These are phyloP conservation scores for Dysdera silvatica DNA, from an alignment of 1,140 invertebrate genomes.

Conservation along the genomic window DNA sequence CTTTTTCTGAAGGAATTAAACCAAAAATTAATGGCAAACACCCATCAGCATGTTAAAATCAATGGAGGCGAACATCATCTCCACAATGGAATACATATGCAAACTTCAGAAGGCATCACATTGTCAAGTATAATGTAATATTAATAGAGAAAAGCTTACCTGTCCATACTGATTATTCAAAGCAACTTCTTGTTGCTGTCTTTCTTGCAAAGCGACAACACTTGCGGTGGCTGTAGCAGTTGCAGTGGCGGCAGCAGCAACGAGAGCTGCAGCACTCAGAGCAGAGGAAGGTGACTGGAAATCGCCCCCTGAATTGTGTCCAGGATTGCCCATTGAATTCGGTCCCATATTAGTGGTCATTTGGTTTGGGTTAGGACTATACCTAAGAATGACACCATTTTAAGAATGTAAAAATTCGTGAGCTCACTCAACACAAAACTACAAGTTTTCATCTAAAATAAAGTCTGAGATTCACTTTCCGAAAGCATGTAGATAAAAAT, in stretches of 20 bases:
- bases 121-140: no score
- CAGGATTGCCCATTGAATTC: conserved; percentile 12
- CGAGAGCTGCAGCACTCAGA: conserved; percentile 59
- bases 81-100: no score
- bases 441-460: no score
- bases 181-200: conserved; percentile 46
- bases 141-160: conserved; percentile 41
- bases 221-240: conserved; percentile 66
- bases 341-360: conserved; percentile 16
- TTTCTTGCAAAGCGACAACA: conserved; percentile 63
- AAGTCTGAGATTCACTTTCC: no score
- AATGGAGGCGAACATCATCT: no score
- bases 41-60: no score
- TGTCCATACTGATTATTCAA: conserved; percentile 56
- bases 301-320: conserved; percentile 13
- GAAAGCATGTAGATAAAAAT: no score
- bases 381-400: conserved; percentile 5
- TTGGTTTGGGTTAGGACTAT: conserved; percentile 19
- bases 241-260: conserved; percentile 55
- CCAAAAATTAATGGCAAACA: no score
- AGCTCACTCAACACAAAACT: no score
- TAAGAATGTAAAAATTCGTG: no score
- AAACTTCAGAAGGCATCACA: no score
- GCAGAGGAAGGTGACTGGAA: conserved; percentile 46
- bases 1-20: no score